These are phyloP conservation scores for Temnothorax rugatulus DNA, from an alignment of 2,888 invertebrate genomes.

Conservation along the genomic window DNA sequence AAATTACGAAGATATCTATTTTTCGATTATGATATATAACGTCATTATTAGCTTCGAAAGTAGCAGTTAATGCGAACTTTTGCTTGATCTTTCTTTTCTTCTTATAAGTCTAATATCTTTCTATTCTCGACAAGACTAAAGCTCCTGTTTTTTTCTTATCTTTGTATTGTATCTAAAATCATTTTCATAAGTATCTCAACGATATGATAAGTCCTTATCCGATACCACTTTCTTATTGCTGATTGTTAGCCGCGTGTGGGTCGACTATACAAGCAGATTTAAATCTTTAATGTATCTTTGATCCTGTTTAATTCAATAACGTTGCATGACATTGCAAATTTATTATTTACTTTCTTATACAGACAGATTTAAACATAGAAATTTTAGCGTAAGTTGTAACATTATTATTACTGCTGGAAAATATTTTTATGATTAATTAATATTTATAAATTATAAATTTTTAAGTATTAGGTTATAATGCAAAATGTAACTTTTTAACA, in stretches of 20 bases:
- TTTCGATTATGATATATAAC: background rate
- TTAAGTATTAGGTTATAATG: background rate
- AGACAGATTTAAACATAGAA: background rate
- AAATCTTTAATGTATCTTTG: background rate
- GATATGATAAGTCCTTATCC: background rate
- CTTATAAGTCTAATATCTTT: background rate
- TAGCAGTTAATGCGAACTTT: background rate
- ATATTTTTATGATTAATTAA: background rate
- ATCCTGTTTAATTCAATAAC: background rate
- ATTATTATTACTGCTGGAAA: background rate
- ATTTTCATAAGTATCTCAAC: constrained; percentile 13
- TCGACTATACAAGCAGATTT: background rate
- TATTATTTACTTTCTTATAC: background rate
- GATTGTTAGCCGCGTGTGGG: background rate
- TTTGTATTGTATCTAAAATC: background rate
- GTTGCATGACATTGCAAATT: background rate
- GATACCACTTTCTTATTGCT: background rate
- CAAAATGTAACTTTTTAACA: background rate
- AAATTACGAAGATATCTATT: background rate
- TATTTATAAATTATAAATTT: background rate
- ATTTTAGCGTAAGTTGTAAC: background rate
- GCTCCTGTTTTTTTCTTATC: background rate
- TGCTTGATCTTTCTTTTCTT: background rate
- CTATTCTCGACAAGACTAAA: background rate
- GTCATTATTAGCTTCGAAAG: background rate